These are phyloP conservation scores for Drosophila antonietae DNA, from an alignment of 2,888 invertebrate genomes.

Conservation along the genomic window DNA sequence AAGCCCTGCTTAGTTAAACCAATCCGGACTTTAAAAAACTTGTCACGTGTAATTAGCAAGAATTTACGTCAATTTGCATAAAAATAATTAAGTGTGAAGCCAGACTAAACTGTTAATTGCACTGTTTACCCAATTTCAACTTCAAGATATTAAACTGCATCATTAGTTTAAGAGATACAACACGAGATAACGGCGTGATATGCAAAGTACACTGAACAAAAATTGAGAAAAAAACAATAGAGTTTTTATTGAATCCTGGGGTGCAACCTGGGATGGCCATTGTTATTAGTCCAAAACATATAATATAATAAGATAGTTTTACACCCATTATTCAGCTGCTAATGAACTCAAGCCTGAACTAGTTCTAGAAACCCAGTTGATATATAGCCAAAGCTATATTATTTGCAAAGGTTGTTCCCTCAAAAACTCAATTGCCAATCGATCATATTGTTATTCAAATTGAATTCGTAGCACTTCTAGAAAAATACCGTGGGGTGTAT, in stretches of 20 bases:
- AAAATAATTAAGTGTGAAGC: constrained; percentile 27
- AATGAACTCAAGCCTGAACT: too few relatives aligned
- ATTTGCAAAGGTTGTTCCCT: neutral
- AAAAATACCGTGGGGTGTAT: neutral
- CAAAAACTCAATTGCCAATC: neutral
- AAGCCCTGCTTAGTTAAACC: constrained; percentile 25
- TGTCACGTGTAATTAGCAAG: constrained; percentile 65
- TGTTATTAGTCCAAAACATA: too few relatives aligned
- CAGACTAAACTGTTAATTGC: constrained; percentile 40
- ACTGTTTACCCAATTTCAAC: constrained; percentile 28
- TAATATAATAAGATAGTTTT: too few relatives aligned
- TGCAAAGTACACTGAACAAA: neutral
- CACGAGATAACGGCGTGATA: constrained; percentile 18
- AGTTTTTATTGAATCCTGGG: neutral
- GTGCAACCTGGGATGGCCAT: too few relatives aligned
- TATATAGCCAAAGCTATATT: neutral
- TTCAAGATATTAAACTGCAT: constrained; percentile 1
- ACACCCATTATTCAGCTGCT: too few relatives aligned
- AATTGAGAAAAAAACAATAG: neutral
- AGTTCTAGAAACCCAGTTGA: neutral
- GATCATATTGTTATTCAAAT: constrained; percentile 1
- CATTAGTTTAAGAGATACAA: neutral
- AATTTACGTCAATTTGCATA: constrained; percentile 29
- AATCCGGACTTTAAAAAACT: constrained; percentile 31
- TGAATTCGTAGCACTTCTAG: constrained; percentile 2